These are phyloP conservation scores for Shargacucullia verbasci DNA, from an alignment of 2,888 invertebrate genomes.

Conservation along the genomic window DNA sequence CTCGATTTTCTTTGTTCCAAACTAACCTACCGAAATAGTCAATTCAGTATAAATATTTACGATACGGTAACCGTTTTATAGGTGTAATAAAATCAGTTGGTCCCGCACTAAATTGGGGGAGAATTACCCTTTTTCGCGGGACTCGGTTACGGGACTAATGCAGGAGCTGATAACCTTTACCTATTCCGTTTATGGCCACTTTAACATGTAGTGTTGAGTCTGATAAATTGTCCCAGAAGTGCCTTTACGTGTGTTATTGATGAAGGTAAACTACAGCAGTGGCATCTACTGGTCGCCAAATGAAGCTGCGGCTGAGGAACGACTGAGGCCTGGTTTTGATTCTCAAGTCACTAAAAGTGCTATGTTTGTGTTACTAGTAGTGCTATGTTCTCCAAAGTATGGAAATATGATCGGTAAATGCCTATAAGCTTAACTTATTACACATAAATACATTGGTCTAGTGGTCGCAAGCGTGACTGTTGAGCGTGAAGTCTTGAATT, in stretches of 20 bases:
- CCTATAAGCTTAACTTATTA: no score
- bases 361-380: no score
- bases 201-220: slow-evolving; percentile 12
- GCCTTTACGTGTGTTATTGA: not conserved
- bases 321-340: no score
- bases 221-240: slow-evolving; percentile 15
- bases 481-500: no score
- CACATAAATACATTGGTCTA: no score
- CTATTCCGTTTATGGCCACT: slow-evolving; percentile 26
- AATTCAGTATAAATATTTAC: slow-evolving; percentile 73
- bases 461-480: no score
- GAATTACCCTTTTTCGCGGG: slow-evolving; percentile 59
- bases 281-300: no score
- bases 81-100: slow-evolving; percentile 70
- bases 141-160: slow-evolving; percentile 19
- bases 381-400: no score
- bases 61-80: slow-evolving; percentile 67
- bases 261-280: slow-evolving; percentile 1
- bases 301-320: no score
- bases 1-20: slow-evolving; percentile 39
- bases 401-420: no score
- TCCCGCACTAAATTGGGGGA: slow-evolving; percentile 63
- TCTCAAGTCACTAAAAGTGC: no score
- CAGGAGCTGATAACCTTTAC: slow-evolving; percentile 23
- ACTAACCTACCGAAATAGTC: slow-evolving; percentile 56